Percentiles rank a stretch among this genome's conserved stretches.
These are phyloP conservation scores for Zaprionus ghesquierei DNA, from an alignment of 1,140 invertebrate species.

Conservation along the genomic window DNA sequence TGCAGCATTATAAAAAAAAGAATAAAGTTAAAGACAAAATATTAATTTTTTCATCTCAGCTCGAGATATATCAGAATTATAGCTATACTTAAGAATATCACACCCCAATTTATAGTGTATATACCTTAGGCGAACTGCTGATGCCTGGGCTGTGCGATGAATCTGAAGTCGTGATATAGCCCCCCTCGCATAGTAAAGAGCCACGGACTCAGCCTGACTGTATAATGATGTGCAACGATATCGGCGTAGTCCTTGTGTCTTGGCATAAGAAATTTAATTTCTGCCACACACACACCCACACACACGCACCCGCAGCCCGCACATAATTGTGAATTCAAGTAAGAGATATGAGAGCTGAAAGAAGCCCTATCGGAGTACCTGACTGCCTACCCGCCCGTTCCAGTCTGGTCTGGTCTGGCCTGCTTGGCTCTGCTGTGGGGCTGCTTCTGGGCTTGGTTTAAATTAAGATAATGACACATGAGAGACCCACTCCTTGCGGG, in stretches of 20 bases:
- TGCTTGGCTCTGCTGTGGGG: not conserved
- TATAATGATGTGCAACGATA: constrained; percentile 71
- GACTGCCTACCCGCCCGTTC: not conserved
- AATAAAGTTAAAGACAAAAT: not conserved
- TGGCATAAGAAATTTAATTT: constrained; percentile 75
- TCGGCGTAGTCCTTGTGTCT: constrained; percentile 32
- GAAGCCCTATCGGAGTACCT: constrained; percentile 55
- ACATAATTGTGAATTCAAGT: constrained; percentile 78
- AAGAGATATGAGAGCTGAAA: constrained; percentile 72
- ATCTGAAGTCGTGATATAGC: constrained; percentile 67
- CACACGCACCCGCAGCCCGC: too few relatives aligned
- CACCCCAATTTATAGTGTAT: not conserved
- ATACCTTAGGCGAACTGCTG: not conserved
- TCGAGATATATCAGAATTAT: too few relatives aligned
- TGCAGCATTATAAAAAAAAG: too few relatives aligned
- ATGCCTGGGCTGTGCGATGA: constrained; percentile 23
- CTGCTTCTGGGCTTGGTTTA: constrained; percentile 45
- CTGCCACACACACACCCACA: constrained; percentile 19
- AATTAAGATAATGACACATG: constrained; percentile 79
- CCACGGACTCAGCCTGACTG: constrained; percentile 46
- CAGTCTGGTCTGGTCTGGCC: not conserved
- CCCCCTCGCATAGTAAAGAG: constrained; percentile 61
- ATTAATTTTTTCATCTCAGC: too few relatives aligned
- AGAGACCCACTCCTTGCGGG: constrained; percentile 31
- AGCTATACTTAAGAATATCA: not conserved